phyloP scores from a whole-genome alignment of 2,113 vertebrate genomes.

The Vulpes vulpes region DNA sequence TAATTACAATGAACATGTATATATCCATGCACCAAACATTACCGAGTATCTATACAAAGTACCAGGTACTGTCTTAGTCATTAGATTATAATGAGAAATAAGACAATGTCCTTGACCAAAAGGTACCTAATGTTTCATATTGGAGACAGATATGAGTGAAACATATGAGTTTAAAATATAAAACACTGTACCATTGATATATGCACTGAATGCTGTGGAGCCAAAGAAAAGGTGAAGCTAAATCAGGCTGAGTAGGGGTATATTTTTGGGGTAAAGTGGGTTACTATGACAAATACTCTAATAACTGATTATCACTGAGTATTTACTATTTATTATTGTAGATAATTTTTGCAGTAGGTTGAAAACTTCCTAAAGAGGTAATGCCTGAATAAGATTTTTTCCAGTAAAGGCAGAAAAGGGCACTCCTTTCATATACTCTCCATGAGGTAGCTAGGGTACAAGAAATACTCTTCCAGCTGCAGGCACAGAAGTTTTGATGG shows the following conservation, averaged over 20 bases:
- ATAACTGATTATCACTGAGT: constrained; percentile 9
- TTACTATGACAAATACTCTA: constrained; percentile 28
- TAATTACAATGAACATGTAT: neutral
- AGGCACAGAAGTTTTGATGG: neutral
- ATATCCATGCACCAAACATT: neutral
- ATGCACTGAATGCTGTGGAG: neutral
- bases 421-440: neutral
- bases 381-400: neutral
- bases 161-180: constrained; percentile 14
- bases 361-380: constrained; percentile 28
- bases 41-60: constrained; percentile 3
- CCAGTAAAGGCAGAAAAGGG: constrained; percentile 13
- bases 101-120: constrained; percentile 29
- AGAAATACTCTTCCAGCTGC: constrained; percentile 5
- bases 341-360: neutral
- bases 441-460: neutral
- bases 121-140: neutral
- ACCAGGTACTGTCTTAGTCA: neutral
- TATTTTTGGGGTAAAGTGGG: neutral
- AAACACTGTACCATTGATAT: neutral
- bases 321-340: neutral
- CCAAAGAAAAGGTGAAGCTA: neutral
- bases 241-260: neutral
- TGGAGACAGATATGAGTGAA: neutral
- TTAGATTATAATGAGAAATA: constrained; percentile 23